phyloP scores from a whole-genome alignment of 2,888 invertebrate genomes.

The Microctonus aethiopoides region DNA sequence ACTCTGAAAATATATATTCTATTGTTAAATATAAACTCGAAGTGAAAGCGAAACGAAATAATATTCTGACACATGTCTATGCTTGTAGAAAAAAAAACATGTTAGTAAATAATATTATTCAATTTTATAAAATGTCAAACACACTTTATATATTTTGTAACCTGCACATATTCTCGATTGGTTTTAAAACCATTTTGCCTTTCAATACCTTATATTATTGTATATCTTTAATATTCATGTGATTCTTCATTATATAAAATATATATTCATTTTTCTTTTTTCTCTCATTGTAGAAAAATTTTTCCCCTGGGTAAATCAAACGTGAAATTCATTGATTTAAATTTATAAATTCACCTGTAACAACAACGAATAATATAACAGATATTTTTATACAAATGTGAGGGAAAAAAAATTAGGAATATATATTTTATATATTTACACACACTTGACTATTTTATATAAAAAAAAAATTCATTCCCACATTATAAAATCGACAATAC shows the following conservation, averaged over 20 bases:
- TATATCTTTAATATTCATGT: not conserved
- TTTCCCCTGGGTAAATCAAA: not conserved
- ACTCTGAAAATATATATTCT: not conserved
- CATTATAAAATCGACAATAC: constrained; percentile 5
- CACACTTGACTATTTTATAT: not conserved
- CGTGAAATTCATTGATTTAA: constrained; percentile 10
- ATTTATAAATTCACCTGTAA: constrained; percentile 7
- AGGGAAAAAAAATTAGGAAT: not conserved
- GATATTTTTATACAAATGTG: not conserved
- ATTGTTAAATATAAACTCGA: constrained; percentile 13
- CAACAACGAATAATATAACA: not conserved
- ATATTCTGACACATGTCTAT: not conserved
- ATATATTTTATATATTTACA: no score
- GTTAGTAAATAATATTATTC: not conserved
- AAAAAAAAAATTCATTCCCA: constrained; percentile 12
- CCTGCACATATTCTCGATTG: not conserved
- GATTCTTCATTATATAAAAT: not conserved
- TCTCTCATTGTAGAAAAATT: not conserved
- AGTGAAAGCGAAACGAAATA: constrained; percentile 28
- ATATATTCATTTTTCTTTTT: not conserved
- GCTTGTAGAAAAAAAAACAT: no score
- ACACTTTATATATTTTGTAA: not conserved
- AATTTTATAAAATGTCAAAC: not conserved
- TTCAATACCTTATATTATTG: not conserved
- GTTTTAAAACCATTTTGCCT: not conserved